Evolutionary conservation across 2,113 vertebrate species (phyloP).

Genomic region (Brachyistius frenatus): DNA sequence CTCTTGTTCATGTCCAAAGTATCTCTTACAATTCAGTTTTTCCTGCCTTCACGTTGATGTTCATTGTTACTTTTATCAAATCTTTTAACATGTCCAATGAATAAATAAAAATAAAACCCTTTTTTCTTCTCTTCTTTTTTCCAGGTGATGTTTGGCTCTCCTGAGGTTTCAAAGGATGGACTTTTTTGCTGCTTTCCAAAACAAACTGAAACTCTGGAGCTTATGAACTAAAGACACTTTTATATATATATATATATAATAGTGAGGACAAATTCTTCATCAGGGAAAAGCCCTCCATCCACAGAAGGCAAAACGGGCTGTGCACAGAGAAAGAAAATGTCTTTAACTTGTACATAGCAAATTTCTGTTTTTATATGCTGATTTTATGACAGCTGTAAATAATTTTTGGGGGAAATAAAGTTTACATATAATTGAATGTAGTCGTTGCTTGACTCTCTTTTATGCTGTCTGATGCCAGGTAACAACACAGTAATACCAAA

Average conservation of each 20-base stretch:
- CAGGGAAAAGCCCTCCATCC: slow-evolving; percentile 57
- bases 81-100: too few species aligned
- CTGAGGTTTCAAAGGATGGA: not conserved
- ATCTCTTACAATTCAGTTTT: too few species aligned
- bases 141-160: slow-evolving; percentile 20
- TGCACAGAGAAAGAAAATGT: slow-evolving; percentile 50
- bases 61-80: too few species aligned
- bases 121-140: not conserved
- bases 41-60: too few species aligned
- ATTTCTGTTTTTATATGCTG: slow-evolving; percentile 34
- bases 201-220: slow-evolving; percentile 33
- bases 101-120: not conserved
- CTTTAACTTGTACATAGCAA: slow-evolving; percentile 57
- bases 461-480: slow-evolving; percentile 13
- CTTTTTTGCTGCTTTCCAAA: slow-evolving; percentile 30
- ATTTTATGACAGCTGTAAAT: slow-evolving; percentile 49
- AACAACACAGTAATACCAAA: not conserved
- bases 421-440: slow-evolving; percentile 10
- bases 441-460: not conserved
- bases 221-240: slow-evolving; percentile 51
- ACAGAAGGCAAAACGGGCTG: slow-evolving; percentile 1
- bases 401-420: slow-evolving; percentile 73
- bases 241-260: not conserved
- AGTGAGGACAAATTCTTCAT: slow-evolving; percentile 54
- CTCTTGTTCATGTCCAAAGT: too few species aligned